These are phyloP conservation scores for Pandemis cinnamomeana DNA, from an alignment of 2,888 invertebrate genomes.

Conservation along the genomic window DNA sequence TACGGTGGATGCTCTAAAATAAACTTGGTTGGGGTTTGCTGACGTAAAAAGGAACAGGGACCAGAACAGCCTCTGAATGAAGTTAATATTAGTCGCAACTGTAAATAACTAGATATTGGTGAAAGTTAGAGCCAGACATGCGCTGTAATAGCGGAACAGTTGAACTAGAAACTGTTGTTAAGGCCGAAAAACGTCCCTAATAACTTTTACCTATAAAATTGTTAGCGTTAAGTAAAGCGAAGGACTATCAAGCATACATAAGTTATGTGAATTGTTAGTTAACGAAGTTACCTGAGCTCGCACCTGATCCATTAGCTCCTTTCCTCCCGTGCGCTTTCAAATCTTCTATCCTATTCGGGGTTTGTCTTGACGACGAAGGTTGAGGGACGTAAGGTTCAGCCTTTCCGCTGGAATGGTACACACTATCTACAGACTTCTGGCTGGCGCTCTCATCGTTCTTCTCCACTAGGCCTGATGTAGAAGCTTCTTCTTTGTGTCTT, in stretches of 20 bases:
- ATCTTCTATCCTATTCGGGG: slow-evolving; percentile 80
- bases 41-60: no score
- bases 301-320: slow-evolving; percentile 83
- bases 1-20: no score
- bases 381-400: slow-evolving; percentile 73
- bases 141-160: no score
- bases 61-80: no score
- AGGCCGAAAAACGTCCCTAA: no score
- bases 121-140: no score
- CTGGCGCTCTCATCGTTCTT: slow-evolving; percentile 76
- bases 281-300: slow-evolving; percentile 81
- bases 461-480: slow-evolving; percentile 60
- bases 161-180: no score
- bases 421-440: slow-evolving; percentile 83
- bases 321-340: slow-evolving; percentile 77
- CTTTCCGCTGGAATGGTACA: slow-evolving; percentile 83
- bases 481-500: slow-evolving; percentile 68
- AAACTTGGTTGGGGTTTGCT: no score
- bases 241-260: background rate
- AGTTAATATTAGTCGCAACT: no score
- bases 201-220: no score
- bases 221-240: no score
- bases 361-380: slow-evolving; percentile 78
- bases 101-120: no score
- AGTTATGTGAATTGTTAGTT: background rate